These are phyloP conservation scores for Euleptes europaea DNA, from an alignment of 2,113 vertebrate species.

Conservation along the genomic window DNA sequence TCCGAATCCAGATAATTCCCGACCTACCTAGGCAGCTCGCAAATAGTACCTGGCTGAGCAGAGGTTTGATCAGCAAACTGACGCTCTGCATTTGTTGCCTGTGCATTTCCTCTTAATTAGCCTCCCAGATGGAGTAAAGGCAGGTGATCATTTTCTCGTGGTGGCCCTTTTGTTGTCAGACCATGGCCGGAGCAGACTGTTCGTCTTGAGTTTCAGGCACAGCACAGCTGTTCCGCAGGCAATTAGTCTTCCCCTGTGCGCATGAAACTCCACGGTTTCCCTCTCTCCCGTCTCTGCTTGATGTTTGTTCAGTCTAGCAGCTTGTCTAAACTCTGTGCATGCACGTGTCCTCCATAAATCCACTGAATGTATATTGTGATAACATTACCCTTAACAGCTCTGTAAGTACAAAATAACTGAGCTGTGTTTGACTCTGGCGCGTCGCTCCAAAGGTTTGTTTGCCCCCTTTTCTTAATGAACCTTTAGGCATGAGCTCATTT, in stretches of 20 bases:
- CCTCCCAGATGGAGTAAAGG: slow-evolving; percentile 35
- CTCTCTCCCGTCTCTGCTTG: slow-evolving; percentile 11
- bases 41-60: slow-evolving; percentile 45
- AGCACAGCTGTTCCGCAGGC: slow-evolving; percentile 40
- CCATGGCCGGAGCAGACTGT: slow-evolving; percentile 37
- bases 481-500: slow-evolving; percentile 49
- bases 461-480: slow-evolving; percentile 4
- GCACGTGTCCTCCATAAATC: slow-evolving; percentile 57
- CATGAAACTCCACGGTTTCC: slow-evolving; percentile 27
- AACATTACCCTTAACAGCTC: slow-evolving; percentile 41
- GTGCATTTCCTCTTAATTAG: not conserved
- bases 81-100: slow-evolving; percentile 12
- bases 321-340: slow-evolving; percentile 44
- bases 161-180: slow-evolving; percentile 31
- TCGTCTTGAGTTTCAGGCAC: slow-evolving; percentile 37
- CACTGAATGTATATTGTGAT: slow-evolving; percentile 56
- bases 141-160: slow-evolving; percentile 40
- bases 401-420: slow-evolving; percentile 19
- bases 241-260: slow-evolving; percentile 49
- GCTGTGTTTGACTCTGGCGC: not conserved
- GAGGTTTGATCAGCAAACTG: slow-evolving; percentile 13
- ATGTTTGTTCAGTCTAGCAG: slow-evolving; percentile 55
- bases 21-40: slow-evolving; percentile 54
- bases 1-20: slow-evolving; percentile 40
- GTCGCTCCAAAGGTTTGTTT: slow-evolving; percentile 30